phyloP scores from a whole-genome alignment of 2,888 invertebrate species.

The Aporophyla lueneburgensis region DNA sequence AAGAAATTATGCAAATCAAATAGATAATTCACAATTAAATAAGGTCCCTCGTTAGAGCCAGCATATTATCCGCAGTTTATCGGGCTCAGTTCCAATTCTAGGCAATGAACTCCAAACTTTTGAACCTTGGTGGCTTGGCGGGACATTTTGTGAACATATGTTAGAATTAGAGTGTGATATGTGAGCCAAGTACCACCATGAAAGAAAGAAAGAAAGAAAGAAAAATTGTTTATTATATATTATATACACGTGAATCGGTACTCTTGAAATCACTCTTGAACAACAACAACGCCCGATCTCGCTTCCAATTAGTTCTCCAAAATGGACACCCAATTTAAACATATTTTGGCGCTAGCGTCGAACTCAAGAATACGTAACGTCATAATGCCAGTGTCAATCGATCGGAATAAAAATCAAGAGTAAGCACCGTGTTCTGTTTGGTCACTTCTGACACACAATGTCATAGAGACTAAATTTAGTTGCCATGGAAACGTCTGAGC shows the following conservation, averaged over 20 bases:
- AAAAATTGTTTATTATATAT: too few relatives aligned
- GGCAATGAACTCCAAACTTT: slow-evolving; percentile 51
- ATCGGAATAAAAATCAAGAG: too few relatives aligned
- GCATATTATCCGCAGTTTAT: slow-evolving; percentile 49
- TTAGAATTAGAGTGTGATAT: slow-evolving; percentile 45
- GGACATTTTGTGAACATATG: slow-evolving; percentile 41
- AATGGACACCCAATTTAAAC: too few relatives aligned
- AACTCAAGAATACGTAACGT: too few relatives aligned
- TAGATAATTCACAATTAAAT: slow-evolving; percentile 35
- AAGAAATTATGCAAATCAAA: slow-evolving; percentile 41
- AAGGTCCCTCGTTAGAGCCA: slow-evolving; percentile 24
- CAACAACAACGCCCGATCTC: too few relatives aligned
- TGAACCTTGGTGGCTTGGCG: slow-evolving; percentile 40
- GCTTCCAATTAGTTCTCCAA: too few relatives aligned
- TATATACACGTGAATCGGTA: too few relatives aligned
- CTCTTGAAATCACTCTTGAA: too few relatives aligned
- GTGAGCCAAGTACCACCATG: slow-evolving; percentile 9
- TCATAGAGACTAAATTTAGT: background rate
- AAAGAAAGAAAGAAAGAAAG: too few relatives aligned
- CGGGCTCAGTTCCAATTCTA: slow-evolving; percentile 60
- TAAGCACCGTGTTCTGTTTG: too few relatives aligned
- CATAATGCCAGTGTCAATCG: too few relatives aligned
- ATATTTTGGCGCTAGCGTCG: too few relatives aligned
- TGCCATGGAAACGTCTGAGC: background rate
- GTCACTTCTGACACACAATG: background rate